Evolutionary conservation across 2,113 vertebrate species (phyloP).

Genomic region (Nesoenas mayeri): DNA sequence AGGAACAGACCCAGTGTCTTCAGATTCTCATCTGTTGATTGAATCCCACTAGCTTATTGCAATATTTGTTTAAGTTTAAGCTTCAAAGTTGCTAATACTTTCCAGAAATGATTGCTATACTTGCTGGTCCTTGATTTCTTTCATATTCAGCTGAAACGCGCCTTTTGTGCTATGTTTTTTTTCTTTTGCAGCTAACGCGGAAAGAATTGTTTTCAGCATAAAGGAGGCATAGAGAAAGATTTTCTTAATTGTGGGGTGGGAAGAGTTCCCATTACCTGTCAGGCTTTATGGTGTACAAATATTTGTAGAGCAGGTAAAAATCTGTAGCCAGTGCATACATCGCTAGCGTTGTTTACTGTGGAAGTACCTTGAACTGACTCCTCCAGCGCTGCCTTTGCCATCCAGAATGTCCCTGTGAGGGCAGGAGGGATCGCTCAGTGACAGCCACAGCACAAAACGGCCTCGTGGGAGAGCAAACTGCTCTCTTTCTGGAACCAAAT

Average conservation of each 20-base stretch:
- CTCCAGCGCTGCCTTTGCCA: neutral
- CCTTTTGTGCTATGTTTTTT: conserved; percentile 36
- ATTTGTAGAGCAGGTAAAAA: conserved; percentile 14
- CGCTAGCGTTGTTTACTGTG: neutral
- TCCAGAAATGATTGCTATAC: conserved; percentile 35
- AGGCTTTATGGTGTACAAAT: conserved; percentile 27
- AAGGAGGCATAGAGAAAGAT: neutral
- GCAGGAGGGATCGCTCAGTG: neutral
- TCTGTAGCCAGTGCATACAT: neutral
- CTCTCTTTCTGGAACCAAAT: neutral
- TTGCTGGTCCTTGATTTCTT: conserved; percentile 57
- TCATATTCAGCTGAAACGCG: neutral
- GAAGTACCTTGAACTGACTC: neutral
- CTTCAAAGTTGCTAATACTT: conserved; percentile 59
- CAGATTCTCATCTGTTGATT: neutral
- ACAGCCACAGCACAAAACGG: rapidly evolving
- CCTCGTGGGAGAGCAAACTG: neutral
- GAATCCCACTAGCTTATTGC: conserved; percentile 49
- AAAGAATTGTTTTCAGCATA: conserved; percentile 17
- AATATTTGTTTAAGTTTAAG: conserved; percentile 58
- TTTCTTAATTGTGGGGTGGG: neutral
- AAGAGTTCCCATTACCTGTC: neutral
- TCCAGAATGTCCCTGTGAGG: neutral
- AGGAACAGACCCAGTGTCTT: conserved; percentile 30
- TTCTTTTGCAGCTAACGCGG: neutral